A percentile compares a stretch with the other conserved stretches of the same genome.
Evolutionary conservation across 2,113 vertebrate genomes (phyloP).

Genomic region (Ia io): DNA sequence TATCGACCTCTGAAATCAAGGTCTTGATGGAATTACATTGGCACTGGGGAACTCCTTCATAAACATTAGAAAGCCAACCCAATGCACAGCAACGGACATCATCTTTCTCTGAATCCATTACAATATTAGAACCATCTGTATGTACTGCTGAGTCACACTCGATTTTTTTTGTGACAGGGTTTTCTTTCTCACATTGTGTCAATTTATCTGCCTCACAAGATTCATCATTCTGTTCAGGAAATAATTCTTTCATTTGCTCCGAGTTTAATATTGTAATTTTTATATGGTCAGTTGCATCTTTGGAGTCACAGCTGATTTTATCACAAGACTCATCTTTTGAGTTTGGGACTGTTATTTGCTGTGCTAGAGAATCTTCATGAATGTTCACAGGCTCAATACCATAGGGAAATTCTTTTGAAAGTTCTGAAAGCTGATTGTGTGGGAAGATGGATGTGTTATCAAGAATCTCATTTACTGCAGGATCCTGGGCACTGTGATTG

Average conservation of each 20-base stretch:
- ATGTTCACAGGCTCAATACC: constrained; percentile 77
- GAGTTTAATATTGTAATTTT: constrained; percentile 69
- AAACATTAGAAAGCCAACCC: not conserved
- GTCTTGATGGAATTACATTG: not conserved
- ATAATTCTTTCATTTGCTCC: constrained; percentile 69
- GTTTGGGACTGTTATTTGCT: not conserved
- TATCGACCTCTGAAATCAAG: not conserved
- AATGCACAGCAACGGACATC: constrained; percentile 54
- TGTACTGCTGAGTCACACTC: not conserved
- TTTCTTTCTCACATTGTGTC: not conserved
- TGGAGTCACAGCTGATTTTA: not conserved
- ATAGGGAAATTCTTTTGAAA: constrained; percentile 83
- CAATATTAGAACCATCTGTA: not conserved
- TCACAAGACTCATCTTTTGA: constrained; percentile 37
- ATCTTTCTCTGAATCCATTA: not conserved
- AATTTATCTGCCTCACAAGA: not conserved
- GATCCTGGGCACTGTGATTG: not conserved
- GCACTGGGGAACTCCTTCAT: constrained; percentile 45
- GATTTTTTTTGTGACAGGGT: not conserved
- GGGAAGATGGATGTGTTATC: constrained; percentile 43
- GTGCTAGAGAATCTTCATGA: not conserved
- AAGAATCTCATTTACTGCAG: not conserved
- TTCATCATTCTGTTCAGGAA: constrained; percentile 53
- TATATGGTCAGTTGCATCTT: constrained; percentile 61
- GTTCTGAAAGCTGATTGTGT: constrained; percentile 81